Percentiles rank a stretch among this genome's conserved stretches.
Evolutionary conservation across 2,888 invertebrate genomes (phyloP).

Genomic region (Xestobium rufovillosum): DNA sequence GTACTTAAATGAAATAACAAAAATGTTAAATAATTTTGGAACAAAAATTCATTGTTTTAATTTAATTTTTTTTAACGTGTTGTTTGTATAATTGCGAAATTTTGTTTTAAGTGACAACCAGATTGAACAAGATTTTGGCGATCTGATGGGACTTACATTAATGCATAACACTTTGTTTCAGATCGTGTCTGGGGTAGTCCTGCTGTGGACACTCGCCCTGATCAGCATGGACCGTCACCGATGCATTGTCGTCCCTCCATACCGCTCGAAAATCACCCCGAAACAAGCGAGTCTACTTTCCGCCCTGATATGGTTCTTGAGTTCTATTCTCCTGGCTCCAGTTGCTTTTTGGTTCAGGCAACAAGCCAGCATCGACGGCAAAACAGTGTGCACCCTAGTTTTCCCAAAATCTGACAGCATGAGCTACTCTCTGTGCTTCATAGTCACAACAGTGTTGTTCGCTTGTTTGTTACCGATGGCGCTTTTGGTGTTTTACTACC

Average conservation of each 20-base stretch:
- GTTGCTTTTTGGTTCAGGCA: slow-evolving; percentile 48
- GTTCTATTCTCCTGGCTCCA: slow-evolving; percentile 45
- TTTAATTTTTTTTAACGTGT: too few species aligned
- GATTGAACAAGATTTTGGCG: too few species aligned
- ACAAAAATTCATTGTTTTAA: too few species aligned
- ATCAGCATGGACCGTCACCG: slow-evolving; percentile 52
- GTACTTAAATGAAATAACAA: too few species aligned
- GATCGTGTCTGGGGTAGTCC: slow-evolving; percentile 52
- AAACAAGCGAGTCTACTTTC: slow-evolving; percentile 41
- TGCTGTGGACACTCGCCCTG: slow-evolving; percentile 51
- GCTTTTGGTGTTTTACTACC: slow-evolving; percentile 49
- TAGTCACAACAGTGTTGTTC: slow-evolving; percentile 44
- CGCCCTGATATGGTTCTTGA: slow-evolving; percentile 45
- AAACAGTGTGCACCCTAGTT: slow-evolving; percentile 47
- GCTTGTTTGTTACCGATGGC: slow-evolving; percentile 49
- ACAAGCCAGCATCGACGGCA: slow-evolving; percentile 27
- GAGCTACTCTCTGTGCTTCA: slow-evolving; percentile 47
- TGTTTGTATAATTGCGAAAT: too few species aligned
- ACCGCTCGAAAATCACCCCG: slow-evolving; percentile 46
- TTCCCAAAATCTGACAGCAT: slow-evolving; percentile 45
- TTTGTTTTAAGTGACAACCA: too few species aligned
- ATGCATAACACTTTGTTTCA: too few species aligned
- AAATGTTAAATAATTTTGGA: too few species aligned
- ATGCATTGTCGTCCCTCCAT: slow-evolving; percentile 50
- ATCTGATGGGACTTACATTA: too few species aligned